phyloP scores from a whole-genome alignment of 2,888 invertebrate species.

The Hirtodrosophila duncani region DNA sequence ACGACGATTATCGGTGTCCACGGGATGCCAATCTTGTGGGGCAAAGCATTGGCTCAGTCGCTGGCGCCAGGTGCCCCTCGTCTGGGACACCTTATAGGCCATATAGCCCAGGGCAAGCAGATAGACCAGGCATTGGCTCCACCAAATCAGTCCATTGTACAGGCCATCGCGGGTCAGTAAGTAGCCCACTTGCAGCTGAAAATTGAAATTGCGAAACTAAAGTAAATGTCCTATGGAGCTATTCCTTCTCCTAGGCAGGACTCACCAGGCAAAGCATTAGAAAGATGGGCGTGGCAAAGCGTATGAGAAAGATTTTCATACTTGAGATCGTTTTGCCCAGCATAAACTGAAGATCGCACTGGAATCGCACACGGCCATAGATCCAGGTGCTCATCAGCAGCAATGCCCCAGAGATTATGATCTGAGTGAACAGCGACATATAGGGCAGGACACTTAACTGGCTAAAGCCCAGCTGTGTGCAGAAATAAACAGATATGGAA shows the following conservation, averaged over 20 bases:
- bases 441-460: constrained; percentile 68
- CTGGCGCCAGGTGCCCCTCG: constrained; percentile 64
- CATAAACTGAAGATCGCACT: constrained; percentile 86
- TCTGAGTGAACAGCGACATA: constrained; percentile 66
- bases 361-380: constrained; percentile 85
- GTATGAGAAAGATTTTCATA: constrained; percentile 75
- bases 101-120: constrained; percentile 68
- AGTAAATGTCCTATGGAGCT: not conserved
- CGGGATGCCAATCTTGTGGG: constrained; percentile 78
- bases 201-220: not conserved
- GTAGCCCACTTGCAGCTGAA: constrained; percentile 30
- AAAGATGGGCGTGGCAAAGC: constrained; percentile 74
- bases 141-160: constrained; percentile 42
- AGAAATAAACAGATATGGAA: constrained; percentile 68
- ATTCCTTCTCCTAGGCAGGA: no score
- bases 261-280: constrained; percentile 66
- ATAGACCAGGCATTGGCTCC: constrained; percentile 62
- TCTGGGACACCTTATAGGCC: constrained; percentile 64
- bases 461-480: constrained; percentile 75
- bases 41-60: constrained; percentile 73
- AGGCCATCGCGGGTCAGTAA: constrained; percentile 31
- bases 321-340: constrained; percentile 81
- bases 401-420: constrained; percentile 84
- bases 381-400: constrained; percentile 89
- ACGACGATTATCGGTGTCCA: constrained; percentile 73